phyloP scores from a whole-genome alignment of 2,797 vertebrate species.

The Eulemur albifrons region DNA sequence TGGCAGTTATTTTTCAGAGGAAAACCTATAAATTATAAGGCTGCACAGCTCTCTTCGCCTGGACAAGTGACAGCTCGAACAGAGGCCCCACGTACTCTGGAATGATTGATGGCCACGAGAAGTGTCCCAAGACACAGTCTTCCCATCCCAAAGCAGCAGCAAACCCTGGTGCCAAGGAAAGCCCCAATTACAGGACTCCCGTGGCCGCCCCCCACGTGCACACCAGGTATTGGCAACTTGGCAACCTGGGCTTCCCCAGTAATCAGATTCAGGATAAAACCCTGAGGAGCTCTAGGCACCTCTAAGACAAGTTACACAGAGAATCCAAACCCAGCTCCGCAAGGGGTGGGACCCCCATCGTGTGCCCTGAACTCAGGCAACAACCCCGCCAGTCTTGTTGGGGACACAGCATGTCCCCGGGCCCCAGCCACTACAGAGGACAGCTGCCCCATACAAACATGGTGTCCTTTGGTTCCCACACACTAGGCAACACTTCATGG shows the following conservation, averaged over 20 bases:
- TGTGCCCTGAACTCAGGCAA: neutral
- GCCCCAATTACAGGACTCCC: neutral
- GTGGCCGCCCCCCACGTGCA: fast-evolving
- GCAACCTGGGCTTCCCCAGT: neutral
- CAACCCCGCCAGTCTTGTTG: neutral
- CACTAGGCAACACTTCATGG: neutral
- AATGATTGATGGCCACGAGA: neutral
- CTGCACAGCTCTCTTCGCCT: neutral
- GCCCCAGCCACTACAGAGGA: neutral
- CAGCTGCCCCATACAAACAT: neutral
- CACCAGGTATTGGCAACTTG: neutral
- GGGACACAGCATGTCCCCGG: neutral
- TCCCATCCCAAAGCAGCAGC: neutral
- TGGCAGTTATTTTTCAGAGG: neutral
- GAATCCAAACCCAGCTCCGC: neutral
- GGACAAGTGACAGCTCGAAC: neutral
- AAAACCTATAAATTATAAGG: neutral
- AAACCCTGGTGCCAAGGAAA: neutral
- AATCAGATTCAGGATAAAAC: neutral
- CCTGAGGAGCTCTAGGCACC: neutral
- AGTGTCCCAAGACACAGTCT: neutral
- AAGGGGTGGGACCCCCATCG: neutral
- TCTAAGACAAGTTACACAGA: neutral
- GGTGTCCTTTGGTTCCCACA: neutral
- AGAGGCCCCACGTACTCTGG: neutral